These are phyloP conservation scores for Balearica regulorum DNA, from an alignment of 2,797 vertebrate genomes.

Conservation along the genomic window DNA sequence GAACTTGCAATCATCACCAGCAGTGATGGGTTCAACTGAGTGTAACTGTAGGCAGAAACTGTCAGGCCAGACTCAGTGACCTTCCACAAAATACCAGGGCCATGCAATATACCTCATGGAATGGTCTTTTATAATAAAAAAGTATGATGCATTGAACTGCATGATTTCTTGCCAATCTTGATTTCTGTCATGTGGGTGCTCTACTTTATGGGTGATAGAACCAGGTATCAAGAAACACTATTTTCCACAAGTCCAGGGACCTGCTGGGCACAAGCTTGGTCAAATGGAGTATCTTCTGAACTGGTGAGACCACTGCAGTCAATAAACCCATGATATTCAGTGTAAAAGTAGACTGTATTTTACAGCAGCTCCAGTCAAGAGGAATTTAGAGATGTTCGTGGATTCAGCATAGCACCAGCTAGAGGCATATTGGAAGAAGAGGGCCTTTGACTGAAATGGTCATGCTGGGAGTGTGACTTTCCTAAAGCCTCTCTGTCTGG, in stretches of 20 bases:
- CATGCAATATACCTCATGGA: not conserved
- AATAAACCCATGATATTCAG: not conserved
- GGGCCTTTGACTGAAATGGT: not conserved
- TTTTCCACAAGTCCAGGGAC: not conserved
- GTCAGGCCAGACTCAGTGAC: not conserved
- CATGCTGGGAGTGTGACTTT: not conserved
- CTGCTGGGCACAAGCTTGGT: not conserved
- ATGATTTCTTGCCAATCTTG: not conserved
- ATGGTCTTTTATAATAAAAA: not conserved
- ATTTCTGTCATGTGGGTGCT: not conserved
- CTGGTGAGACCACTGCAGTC: not conserved
- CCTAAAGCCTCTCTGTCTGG: not conserved
- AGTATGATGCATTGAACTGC: not conserved
- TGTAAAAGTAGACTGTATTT: not conserved
- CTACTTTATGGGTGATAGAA: not conserved
- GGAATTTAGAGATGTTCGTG: not conserved
- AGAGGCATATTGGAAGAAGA: not conserved
- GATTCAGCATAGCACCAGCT: not conserved
- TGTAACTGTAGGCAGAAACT: not conserved
- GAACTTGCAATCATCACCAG: not conserved
- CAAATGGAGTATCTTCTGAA: not conserved
- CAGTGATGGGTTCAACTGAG: not conserved
- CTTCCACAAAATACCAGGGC: not conserved
- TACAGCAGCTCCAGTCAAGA: not conserved
- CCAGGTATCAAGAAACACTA: not conserved